Base-by-base conservation (phyloP, 2,113 vertebrate species). In the Heterochromis multidens region DNA sequence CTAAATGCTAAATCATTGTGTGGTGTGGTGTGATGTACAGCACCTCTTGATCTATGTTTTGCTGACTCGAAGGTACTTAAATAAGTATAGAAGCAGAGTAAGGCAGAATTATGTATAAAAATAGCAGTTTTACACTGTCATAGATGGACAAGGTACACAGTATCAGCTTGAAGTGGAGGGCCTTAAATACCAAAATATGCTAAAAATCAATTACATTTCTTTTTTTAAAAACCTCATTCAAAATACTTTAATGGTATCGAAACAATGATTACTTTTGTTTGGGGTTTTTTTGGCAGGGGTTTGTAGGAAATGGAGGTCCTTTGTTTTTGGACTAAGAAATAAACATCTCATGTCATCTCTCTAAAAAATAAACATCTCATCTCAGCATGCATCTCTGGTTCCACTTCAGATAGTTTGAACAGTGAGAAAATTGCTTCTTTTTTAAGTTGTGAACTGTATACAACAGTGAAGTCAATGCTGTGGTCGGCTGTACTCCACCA, bases 141-240 rank as follows among this genome's bases (percentile, higher is more conserved):
- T 23, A 56, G 21, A 56, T 56, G 21, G 2, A n/a, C 27, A 54
- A n/a, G 21, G 5, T 40, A 37, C 12, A 65, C 21, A 14, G 62
- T 13, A 13, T 74, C 40, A 31, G 29, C 67, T 52, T 52, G 16
- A 16, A 17, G 16, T 19, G 13, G 16, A 19, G 14, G 14, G 16
- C 17, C 46, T n/a, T n/a, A n/a, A 46, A 46, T 16, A 46, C 43
- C 13, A 46, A 46, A 72, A 29, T 29, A 27, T 49, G 25, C 16
- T n/a, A 4, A 49, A 72, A 29, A 21, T 21, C 67, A 19, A 1
- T 65, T 43, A 27, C n/a, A 49, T 3, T 72, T 72, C 11, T 19
- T 29, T 29, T 19, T 72, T 23, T 0, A 0, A 17, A 40, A 25
- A 29, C 13, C 12, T 46, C 13, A 16, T 46, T 46, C 0, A 46